These are phyloP conservation scores for Porites divaricata DNA, from an alignment of 92 coral and sea anemone species.

Conservation along the genomic window DNA sequence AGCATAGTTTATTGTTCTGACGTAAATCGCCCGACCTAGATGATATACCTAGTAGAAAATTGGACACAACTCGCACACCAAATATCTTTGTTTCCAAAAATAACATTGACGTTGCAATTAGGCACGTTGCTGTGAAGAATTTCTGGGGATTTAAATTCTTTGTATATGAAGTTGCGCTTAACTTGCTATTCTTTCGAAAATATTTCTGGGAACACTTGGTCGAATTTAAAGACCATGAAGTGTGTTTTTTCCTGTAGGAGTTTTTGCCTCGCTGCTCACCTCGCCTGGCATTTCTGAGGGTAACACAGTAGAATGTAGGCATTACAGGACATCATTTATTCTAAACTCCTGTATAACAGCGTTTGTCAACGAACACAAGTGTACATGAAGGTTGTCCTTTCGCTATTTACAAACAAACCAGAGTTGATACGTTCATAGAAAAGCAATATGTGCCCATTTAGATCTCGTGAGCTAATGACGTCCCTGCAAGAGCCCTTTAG, in stretches of 20 bases:
- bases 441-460: constrained; percentile 22
- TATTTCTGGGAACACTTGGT: not conserved
- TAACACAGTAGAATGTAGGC: not conserved
- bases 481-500: not conserved
- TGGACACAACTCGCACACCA: not conserved
- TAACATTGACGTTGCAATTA: constrained; percentile 16
- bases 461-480: not conserved
- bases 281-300: not conserved
- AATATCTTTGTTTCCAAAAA: constrained; percentile 21
- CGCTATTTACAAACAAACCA: constrained; percentile 34
- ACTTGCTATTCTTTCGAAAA: not conserved
- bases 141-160: not conserved
- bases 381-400: not conserved
- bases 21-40: not conserved
- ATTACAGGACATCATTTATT: too few relatives aligned
- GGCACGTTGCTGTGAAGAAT: not conserved
- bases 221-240: not conserved
- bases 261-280: not conserved
- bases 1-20: not conserved
- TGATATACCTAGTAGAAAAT: not conserved
- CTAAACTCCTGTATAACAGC: not conserved
- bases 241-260: constrained; percentile 6
- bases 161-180: constrained; percentile 16
- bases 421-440: constrained; percentile 16
- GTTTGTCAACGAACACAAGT: not conserved